A percentile compares a stretch with the other conserved stretches of the same genome.
These are phyloP conservation scores for Drosophila meridiana DNA, from an alignment of 2,888 invertebrate species.

Conservation along the genomic window DNA sequence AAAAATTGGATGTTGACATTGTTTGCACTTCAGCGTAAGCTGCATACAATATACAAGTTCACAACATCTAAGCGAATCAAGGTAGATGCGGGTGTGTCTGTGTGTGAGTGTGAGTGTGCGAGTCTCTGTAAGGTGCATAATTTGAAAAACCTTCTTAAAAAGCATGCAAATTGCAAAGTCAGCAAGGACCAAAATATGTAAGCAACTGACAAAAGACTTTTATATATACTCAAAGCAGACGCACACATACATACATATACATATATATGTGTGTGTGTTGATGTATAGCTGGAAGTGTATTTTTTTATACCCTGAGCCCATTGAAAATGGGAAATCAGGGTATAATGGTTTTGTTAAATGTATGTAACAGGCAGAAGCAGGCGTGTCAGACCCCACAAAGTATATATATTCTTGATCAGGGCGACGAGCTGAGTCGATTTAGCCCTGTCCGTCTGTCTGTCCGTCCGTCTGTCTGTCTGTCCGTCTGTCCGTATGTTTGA, in stretches of 20 bases:
- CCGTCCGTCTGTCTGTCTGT: too few relatives aligned
- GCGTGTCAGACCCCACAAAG: too few relatives aligned
- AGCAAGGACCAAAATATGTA: conserved; percentile 36
- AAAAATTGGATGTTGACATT: conserved; percentile 61
- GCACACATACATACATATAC: neutral
- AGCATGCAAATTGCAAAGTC: conserved; percentile 60
- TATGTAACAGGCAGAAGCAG: too few relatives aligned
- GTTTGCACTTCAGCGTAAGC: conserved; percentile 49
- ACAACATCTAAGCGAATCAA: conserved; percentile 20
- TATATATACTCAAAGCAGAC: conserved; percentile 14
- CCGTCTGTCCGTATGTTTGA: too few relatives aligned
- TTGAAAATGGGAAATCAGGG: too few relatives aligned
- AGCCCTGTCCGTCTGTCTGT: too few relatives aligned
- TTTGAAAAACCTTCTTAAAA: conserved; percentile 59
- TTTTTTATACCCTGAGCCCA: neutral
- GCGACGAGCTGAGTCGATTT: too few relatives aligned
- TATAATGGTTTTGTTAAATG: too few relatives aligned
- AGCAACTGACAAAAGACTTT: conserved; percentile 54
- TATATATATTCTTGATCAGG: neutral
- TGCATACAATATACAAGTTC: conserved; percentile 43
- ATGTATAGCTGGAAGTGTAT: neutral
- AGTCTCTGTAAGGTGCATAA: conserved; percentile 51
- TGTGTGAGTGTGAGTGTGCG: conserved; percentile 5
- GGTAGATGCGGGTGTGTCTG: neutral
- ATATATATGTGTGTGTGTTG: neutral